Base-by-base conservation (phyloP, 2,888 invertebrate species). In the Agrochola macilenta region DNA sequence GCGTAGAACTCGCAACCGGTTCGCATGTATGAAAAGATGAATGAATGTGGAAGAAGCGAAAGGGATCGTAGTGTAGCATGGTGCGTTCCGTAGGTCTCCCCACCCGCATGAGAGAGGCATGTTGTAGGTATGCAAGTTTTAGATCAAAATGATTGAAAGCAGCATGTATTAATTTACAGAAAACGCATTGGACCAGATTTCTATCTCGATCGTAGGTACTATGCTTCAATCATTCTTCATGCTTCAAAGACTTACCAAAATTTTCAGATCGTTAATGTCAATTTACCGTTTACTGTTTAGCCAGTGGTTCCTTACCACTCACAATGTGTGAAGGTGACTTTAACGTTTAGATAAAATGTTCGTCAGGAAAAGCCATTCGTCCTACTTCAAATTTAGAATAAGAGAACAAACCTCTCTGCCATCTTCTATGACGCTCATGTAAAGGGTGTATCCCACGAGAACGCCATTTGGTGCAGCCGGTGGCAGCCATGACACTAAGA, bases 401-500 rank as follows among this genome's bases (percentile, higher is more conserved):
- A 43, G 20, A 3, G 26, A 54, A 85, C 86, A 61, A 74, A 88
- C 88, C 88, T 98, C 98, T 89, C 98, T 97, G 0, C 98, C 98
- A 87, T 98, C 98, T 94, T 98, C 98, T 84, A 98, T 97, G 84
- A 98, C 97, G 87, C 98, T 98, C 98, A 98, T 98, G 91, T 98
- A 98, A 88, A 99, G 97, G 17, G 98, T 98, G 93, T 98, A 99
- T 57, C 98, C 98, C 0, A 98, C 98, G 39, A 99, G 97, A 75
- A 98, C 97, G 35, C 99, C 99, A 92, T 99, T 99, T 65, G 98
- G 98, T 83, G 97, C 97, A 35, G 97, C 95, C 0, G 99, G 99
- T 26, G 99, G 99, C 84, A 98, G 97, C 99, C 99, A 99, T 30
- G 99, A 98, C 60, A 99, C 98, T 77, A 99, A 97, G 87, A 99